Percentiles rank a stretch among this genome's conserved stretches.
These are phyloP conservation scores for Centropus bengalensis DNA, from an alignment of 2,113 vertebrate genomes.

Conservation along the genomic window DNA sequence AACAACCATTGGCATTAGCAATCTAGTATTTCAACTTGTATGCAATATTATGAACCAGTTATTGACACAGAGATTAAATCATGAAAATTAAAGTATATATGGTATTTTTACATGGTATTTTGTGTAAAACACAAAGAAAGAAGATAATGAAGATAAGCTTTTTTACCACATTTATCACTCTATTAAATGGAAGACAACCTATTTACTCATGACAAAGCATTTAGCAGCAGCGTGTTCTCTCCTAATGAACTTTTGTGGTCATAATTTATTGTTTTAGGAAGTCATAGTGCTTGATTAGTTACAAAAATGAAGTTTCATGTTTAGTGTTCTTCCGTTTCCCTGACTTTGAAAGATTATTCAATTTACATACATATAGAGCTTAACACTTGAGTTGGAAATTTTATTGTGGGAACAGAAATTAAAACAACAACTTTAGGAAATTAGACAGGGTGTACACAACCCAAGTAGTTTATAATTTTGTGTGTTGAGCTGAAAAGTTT, in stretches of 20 bases:
- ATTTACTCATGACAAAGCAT: not conserved
- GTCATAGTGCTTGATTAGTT: not conserved
- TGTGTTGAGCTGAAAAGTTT: not conserved
- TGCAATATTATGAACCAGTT: not conserved
- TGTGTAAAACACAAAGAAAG: not conserved
- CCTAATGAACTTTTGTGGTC: not conserved
- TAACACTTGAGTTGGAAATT: not conserved
- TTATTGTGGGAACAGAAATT: not conserved
- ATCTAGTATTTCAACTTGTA: not conserved
- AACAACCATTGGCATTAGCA: not conserved
- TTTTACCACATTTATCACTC: not conserved
- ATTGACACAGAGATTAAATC: not conserved
- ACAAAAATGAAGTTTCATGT: not conserved
- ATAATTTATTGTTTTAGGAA: not conserved
- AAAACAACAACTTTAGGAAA: conserved; percentile 6
- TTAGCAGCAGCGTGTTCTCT: not conserved
- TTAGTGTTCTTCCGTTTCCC: not conserved
- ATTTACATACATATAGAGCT: conserved; percentile 7
- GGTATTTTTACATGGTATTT: not conserved
- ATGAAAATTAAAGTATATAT: not conserved
- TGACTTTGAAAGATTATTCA: conserved; percentile 9
- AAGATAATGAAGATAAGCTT: not conserved
- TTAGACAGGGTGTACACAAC: not conserved
- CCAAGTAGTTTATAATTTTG: not conserved
- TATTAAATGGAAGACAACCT: not conserved